Evolutionary conservation across 2,113 vertebrate species (phyloP).

Genomic region (Nematolebias whitei): DNA sequence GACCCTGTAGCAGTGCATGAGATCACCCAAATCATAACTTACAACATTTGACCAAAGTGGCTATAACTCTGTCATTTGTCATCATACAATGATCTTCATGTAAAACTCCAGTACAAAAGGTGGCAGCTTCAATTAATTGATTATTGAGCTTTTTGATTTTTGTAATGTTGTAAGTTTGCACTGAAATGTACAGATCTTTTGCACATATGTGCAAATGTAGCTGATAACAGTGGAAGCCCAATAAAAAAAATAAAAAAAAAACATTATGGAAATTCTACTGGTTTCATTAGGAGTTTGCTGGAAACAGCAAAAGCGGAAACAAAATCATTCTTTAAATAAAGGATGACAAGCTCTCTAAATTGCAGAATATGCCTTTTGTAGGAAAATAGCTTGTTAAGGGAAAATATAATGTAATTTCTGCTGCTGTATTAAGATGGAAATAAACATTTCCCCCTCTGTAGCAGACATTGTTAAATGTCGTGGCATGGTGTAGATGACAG

Average conservation of each 20-base stretch:
- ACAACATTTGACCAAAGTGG: too few species aligned
- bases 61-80: too few species aligned
- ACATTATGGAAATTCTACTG: slow-evolving; percentile 32
- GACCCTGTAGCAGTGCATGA: too few species aligned
- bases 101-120: too few species aligned
- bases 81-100: too few species aligned
- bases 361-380: slow-evolving; percentile 32
- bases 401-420: slow-evolving; percentile 34
- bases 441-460: slow-evolving; percentile 44
- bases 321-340: slow-evolving; percentile 19
- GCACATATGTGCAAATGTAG: slow-evolving; percentile 29
- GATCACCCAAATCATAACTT: too few species aligned
- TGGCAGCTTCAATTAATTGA: too few species aligned
- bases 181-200: slow-evolving; percentile 10
- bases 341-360: slow-evolving; percentile 42
- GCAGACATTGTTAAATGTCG: slow-evolving; percentile 49
- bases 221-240: slow-evolving; percentile 16
- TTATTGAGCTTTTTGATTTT: too few species aligned
- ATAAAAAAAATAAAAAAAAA: slow-evolving; percentile 36
- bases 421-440: slow-evolving; percentile 38
- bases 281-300: slow-evolving; percentile 52
- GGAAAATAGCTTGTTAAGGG: slow-evolving; percentile 44
- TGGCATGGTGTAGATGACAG: slow-evolving; percentile 43
- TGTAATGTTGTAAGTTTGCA: too few species aligned
- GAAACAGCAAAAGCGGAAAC: slow-evolving; percentile 48